Base-by-base conservation (phyloP, 2,113 vertebrate genomes). In the Eleginops maclovinus region DNA sequence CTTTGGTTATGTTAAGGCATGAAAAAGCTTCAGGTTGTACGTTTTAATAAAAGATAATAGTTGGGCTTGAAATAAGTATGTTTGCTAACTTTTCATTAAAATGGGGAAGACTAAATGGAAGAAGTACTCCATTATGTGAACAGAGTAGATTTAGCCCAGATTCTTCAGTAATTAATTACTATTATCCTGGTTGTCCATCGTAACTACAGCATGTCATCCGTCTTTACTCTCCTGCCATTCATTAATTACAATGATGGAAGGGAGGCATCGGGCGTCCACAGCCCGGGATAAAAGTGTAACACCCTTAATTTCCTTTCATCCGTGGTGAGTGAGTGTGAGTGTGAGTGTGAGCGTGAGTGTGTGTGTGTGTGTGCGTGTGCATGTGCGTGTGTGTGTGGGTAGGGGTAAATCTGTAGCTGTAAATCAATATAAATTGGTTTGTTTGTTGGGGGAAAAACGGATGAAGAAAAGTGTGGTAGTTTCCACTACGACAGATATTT, bases 231-330 rank as follows among this genome's bases (percentile, higher is more conserved):
- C 44, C 16, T 56, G 41, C 19, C 66, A 51, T 63, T 44, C 56
- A 80, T 83, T 76, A 84, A 71, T 89, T 68, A 65, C 36, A 70
- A 4, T 64, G 64, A 67, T 66, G 63, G 55, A 69, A 19, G 10
- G 22, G 64, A 59, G 61, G 51, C 63, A 69, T 77, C 66, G 58
- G 36, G 58, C 72, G 66, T 73, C 67, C 36, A 41, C 22, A 75
- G 64, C 24, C 47, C 15, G n/a, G 58, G 65, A 49, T 63, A 75
- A 70, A 60, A 22, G 54, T 24, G 13, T 13, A 56, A 56, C 60
- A 47, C 1, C 66, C 19, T 43, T 28, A 10, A 10, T 72, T 68
- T 66, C 19, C 46, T 75, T 55, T 24, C 16, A 31, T 31, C 2
- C n/a, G 59, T 1, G 2, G 16, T 9, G 43, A 1, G 31, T 31